A percentile compares a stretch with the other conserved stretches of the same genome.
These are phyloP conservation scores for Cirrhinus molitorella DNA, from an alignment of 2,797 vertebrate species.

Conservation along the genomic window DNA sequence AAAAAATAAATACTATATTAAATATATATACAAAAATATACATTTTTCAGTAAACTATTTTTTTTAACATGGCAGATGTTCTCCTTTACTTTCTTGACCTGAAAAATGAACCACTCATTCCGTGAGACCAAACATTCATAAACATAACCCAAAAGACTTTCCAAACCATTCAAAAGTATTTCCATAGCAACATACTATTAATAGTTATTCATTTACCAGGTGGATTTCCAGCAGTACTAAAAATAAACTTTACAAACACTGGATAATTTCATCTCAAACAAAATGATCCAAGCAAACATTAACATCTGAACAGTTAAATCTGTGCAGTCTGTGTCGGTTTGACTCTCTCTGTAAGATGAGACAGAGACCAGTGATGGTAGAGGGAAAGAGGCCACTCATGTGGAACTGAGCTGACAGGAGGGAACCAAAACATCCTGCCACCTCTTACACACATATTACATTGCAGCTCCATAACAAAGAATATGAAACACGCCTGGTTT, in stretches of 20 bases:
- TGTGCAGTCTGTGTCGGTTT: not conserved
- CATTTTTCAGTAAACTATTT: not conserved
- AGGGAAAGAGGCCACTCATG: constrained; percentile 5
- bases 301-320: not conserved
- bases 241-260: not conserved
- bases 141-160: constrained; percentile 6
- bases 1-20: too few relatives aligned
- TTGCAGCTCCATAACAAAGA: constrained; percentile 9
- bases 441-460: not conserved
- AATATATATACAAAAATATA: too few relatives aligned
- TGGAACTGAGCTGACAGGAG: constrained; percentile 33
- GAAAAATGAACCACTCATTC: not conserved
- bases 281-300: constrained; percentile 13
- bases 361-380: not conserved
- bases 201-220: constrained; percentile 6
- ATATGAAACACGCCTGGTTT: constrained; percentile 1
- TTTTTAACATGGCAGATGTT: not conserved
- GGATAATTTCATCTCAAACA: not conserved
- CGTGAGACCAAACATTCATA: not conserved
- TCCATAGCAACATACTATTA: not conserved
- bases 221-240: not conserved
- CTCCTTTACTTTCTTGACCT: not conserved
- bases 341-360: not conserved
- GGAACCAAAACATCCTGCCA: constrained; percentile 53
- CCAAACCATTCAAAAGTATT: constrained; percentile 3